Percentiles rank a stretch among this genome's conserved stretches.
Conservation (phyloP, 2,797 vertebrate species). For the Microcaecilia unicolor region DNA sequence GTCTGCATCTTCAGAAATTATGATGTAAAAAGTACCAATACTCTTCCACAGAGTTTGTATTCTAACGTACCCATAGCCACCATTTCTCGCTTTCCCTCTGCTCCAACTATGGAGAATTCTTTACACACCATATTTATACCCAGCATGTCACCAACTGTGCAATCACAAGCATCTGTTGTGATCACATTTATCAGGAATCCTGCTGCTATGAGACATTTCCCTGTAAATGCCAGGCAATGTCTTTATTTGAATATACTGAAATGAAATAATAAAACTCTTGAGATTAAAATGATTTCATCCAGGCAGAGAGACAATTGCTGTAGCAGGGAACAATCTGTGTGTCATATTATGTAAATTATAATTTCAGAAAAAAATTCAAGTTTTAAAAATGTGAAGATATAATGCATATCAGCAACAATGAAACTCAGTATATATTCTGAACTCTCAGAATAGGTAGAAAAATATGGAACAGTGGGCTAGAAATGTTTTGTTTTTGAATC, state of each 20-base stretch:
- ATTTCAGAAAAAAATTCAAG: slow-evolving; percentile 30
- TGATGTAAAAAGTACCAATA: too few species aligned
- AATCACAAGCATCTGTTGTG: slow-evolving; percentile 43
- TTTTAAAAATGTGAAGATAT: slow-evolving; percentile 39
- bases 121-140: slow-evolving; percentile 26
- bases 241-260: slow-evolving; percentile 56
- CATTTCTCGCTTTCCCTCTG: too few species aligned
- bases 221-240: slow-evolving; percentile 43
- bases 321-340: slow-evolving; percentile 44
- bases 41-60: too few species aligned
- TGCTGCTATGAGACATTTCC: slow-evolving; percentile 34
- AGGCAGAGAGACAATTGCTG: slow-evolving; percentile 39
- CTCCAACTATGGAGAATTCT: slow-evolving; percentile 18
- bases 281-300: slow-evolving; percentile 52
- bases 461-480: slow-evolving; percentile 31
- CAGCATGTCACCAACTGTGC: slow-evolving; percentile 26
- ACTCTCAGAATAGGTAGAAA: slow-evolving; percentile 19
- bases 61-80: too few species aligned
- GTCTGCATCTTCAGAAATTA: too few species aligned
- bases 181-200: slow-evolving; percentile 38
- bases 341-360: slow-evolving; percentile 48
- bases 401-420: slow-evolving; percentile 29
- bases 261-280: slow-evolving; percentile 52
- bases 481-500: slow-evolving; percentile 30
- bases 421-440: slow-evolving; percentile 15